Percentiles rank a stretch among this genome's conserved stretches.
Conservation (phyloP, 2,113 vertebrate species). For the Kryptolebias marmoratus region DNA sequence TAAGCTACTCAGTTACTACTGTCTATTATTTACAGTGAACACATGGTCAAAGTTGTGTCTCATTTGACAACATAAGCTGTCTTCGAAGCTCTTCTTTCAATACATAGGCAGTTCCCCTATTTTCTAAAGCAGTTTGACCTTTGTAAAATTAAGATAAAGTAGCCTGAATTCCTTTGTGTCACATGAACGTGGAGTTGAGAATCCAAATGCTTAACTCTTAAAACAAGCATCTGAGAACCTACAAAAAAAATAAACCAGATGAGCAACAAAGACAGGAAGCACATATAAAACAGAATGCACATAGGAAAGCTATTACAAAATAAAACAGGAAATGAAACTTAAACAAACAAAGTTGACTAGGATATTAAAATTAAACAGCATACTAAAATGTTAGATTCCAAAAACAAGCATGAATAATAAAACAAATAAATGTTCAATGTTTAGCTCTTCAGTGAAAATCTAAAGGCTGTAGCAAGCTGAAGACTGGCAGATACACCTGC, state of each 20-base stretch:
- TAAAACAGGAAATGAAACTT: neutral
- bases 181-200: neutral
- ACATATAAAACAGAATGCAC: neutral
- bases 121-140: conserved; percentile 39
- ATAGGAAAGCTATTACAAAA: neutral
- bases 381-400: neutral
- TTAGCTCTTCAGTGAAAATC: conserved; percentile 57
- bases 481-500: conserved; percentile 73
- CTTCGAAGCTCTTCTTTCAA: conserved; percentile 20
- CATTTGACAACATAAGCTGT: conserved; percentile 4
- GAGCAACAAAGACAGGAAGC: neutral
- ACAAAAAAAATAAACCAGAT: neutral
- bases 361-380: neutral
- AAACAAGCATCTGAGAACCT: neutral
- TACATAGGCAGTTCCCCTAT: neutral
- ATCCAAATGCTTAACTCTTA: neutral
- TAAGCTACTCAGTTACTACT: neutral
- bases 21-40: neutral
- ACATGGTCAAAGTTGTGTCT: neutral
- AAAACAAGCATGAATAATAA: neutral
- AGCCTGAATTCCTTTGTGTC: conserved; percentile 19
- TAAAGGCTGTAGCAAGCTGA: conserved; percentile 68
- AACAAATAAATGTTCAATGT: conserved; percentile 19
- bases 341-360: neutral
- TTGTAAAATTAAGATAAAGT: conserved; percentile 24